Evolutionary conservation across 2,888 invertebrate genomes (phyloP).

Genomic region (Drosophila anceps): DNA sequence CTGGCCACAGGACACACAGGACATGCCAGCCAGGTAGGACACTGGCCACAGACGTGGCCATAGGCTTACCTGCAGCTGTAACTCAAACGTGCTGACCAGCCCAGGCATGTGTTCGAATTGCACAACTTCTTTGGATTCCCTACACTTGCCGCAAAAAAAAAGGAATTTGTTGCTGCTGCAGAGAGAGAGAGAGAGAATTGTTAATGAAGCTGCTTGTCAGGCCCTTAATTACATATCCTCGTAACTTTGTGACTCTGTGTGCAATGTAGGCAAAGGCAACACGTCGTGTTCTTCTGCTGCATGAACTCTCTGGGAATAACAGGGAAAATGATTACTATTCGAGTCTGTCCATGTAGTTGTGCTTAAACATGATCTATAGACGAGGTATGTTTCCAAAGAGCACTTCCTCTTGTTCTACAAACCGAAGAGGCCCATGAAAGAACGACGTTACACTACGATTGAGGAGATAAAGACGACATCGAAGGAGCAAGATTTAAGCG

Average conservation of each 20-base stretch:
- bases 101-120: slow-evolving; percentile 85
- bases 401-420: too few species aligned
- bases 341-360: not conserved
- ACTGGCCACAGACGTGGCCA: not conserved
- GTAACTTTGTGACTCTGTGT: slow-evolving; percentile 6
- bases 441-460: not conserved
- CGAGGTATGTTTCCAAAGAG: not conserved
- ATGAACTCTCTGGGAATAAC: not conserved
- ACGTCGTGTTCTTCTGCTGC: not conserved
- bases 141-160: slow-evolving; percentile 58
- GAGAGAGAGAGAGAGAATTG: slow-evolving; percentile 41
- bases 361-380: not conserved
- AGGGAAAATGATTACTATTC: not conserved
- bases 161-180: slow-evolving; percentile 83
- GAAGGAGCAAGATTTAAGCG: too few species aligned
- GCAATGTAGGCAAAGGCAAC: slow-evolving; percentile 17
- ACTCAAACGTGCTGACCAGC: slow-evolving; percentile 85
- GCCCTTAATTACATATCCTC: slow-evolving; percentile 53
- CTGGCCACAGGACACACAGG: slow-evolving; percentile 17
- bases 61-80: slow-evolving; percentile 82
- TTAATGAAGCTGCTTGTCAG: slow-evolving; percentile 63
- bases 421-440: not conserved
- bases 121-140: slow-evolving; percentile 85
- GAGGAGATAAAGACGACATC: too few species aligned
- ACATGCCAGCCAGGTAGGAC: not conserved